Evolutionary conservation across 2,888 invertebrate species (phyloP).

Genomic region (Lissonota sp.): DNA sequence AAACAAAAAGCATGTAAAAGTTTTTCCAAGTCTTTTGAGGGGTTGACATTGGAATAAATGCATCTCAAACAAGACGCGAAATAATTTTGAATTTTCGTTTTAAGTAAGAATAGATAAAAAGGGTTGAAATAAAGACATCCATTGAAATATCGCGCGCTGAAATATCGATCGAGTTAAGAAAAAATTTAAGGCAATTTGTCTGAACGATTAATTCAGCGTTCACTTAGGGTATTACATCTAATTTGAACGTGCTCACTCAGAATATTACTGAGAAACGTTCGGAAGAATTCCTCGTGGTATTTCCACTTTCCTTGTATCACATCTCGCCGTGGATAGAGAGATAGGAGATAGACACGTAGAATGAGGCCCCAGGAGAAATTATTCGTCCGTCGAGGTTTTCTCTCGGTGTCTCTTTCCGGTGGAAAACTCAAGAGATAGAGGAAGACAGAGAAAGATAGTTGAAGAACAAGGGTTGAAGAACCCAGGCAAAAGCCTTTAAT

Average conservation of each 20-base stretch:
- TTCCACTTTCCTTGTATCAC: constrained; percentile 48
- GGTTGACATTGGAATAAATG: no score
- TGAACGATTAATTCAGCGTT: no score
- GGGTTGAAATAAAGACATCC: no score
- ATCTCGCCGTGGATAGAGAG: background rate
- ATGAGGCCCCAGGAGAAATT: constrained; percentile 56
- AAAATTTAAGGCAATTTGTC: no score
- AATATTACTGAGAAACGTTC: constrained; percentile 9
- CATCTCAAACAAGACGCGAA: no score
- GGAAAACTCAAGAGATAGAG: constrained; percentile 2
- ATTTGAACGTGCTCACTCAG: background rate
- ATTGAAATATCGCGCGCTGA: no score
- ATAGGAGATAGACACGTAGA: constrained; percentile 3
- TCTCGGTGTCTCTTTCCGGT: constrained; percentile 20
- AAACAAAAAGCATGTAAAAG: no score
- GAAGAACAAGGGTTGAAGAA: constrained; percentile 43
- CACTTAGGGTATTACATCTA: background rate
- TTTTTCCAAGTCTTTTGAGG: no score
- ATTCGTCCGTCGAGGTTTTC: constrained; percentile 53
- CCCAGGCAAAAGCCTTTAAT: constrained; percentile 43
- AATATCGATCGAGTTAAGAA: no score
- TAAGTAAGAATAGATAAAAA: no score
- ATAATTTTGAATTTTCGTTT: no score
- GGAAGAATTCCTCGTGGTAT: constrained; percentile 50
- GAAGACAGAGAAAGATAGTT: background rate